Conservation (phyloP, 1,140 invertebrate genomes). For the Homarus americanus region DNA sequence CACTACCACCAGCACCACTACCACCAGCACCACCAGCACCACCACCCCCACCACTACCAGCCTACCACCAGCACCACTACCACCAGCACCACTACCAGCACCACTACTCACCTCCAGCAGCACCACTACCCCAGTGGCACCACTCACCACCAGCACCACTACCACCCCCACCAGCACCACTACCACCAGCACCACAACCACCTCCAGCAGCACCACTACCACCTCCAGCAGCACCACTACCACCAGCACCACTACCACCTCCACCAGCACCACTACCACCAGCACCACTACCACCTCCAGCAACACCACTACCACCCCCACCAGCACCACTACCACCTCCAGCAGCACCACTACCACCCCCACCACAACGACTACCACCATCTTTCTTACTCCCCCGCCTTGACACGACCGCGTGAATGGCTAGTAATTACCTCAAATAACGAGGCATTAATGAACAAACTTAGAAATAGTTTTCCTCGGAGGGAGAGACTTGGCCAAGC, state of each 20-base stretch:
- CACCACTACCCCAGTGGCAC: no score
- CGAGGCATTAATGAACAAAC: constrained; percentile 12
- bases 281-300: no score
- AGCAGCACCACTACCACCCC: background rate
- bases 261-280: no score
- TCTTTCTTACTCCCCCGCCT: background rate
- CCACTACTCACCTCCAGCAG: no score
- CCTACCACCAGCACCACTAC: background rate
- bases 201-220: no score
- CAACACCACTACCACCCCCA: no score
- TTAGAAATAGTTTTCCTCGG: constrained; percentile 4
- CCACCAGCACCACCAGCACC: background rate
- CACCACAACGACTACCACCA: background rate
- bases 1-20: no score
- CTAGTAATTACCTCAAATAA: background rate
- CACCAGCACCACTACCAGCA: no score
- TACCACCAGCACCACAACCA: background rate
- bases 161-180: background rate
- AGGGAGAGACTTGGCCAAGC: background rate
- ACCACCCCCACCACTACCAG: background rate
- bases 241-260: no score
- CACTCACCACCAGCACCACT: background rate
- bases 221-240: no score
- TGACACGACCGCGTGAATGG: background rate
- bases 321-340: background rate